Evolutionary conservation across 2,888 invertebrate genomes (phyloP).

Genomic region (Venusia cambrica): DNA sequence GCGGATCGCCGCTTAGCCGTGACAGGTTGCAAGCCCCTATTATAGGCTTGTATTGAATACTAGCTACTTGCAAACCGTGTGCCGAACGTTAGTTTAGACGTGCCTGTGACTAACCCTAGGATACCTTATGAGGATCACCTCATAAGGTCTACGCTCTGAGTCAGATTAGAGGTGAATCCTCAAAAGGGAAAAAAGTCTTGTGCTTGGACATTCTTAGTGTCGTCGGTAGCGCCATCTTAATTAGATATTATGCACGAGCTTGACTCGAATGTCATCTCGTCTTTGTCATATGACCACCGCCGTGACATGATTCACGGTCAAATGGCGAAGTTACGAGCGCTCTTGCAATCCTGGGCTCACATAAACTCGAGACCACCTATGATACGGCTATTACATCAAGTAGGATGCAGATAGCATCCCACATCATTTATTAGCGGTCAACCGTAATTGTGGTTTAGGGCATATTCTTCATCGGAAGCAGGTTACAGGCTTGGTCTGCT

Average conservation of each 20-base stretch:
- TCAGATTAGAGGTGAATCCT: no score
- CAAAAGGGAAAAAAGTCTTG: no score
- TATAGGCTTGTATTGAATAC: no score
- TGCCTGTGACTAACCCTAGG: no score
- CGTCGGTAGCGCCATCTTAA: slow-evolving; percentile 10
- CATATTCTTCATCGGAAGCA: slow-evolving; percentile 1
- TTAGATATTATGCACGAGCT: slow-evolving; percentile 1
- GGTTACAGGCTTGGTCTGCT: neutral
- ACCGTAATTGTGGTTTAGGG: slow-evolving; percentile 24
- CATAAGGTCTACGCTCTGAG: no score
- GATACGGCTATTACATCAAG: slow-evolving; percentile 27
- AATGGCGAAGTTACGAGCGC: no score
- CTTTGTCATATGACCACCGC: slow-evolving; percentile 9
- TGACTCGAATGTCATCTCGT: slow-evolving; percentile 7
- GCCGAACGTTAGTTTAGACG: no score
- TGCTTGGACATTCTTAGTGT: neutral
- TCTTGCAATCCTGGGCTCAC: slow-evolving; percentile 12
- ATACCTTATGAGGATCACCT: no score
- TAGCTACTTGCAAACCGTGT: no score
- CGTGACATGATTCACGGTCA: slow-evolving; percentile 1
- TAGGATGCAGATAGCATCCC: slow-evolving; percentile 34
- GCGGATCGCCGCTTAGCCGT: no score
- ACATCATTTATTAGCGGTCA: slow-evolving; percentile 32
- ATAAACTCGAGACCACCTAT: slow-evolving; percentile 28
- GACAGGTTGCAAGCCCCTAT: no score